A percentile compares a stretch with the other conserved stretches of the same genome.
phyloP scores from a whole-genome alignment of 2,113 vertebrate species.

The Lethenteron reissneri region DNA sequence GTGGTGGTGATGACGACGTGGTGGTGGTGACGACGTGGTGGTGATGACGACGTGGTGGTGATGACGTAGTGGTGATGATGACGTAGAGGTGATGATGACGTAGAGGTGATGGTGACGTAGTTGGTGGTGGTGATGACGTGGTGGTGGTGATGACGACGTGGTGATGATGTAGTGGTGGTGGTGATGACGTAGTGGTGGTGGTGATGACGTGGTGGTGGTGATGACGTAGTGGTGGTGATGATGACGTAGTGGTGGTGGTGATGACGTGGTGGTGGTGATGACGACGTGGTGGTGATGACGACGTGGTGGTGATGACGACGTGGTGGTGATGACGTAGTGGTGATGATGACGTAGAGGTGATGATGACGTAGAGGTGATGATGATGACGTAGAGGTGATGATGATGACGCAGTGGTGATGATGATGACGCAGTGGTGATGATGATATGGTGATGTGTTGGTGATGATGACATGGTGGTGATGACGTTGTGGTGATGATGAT shows the following conservation, averaged over 20 bases:
- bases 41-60: no score
- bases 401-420: neutral
- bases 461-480: neutral
- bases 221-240: no score
- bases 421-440: neutral
- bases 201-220: no score
- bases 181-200: neutral
- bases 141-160: neutral
- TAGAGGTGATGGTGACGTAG: no score
- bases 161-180: neutral
- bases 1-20: no score
- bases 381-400: neutral
- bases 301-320: neutral
- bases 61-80: no score
- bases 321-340: no score
- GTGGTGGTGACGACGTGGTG: no score
- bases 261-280: neutral
- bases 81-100: neutral
- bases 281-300: neutral
- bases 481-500: neutral
- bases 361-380: neutral
- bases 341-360: neutral
- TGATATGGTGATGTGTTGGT: neutral
- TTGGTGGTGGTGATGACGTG: neutral
- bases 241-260: no score